Conservation (phyloP, 2,797 vertebrate species). For the Thamnophis elegans region DNA sequence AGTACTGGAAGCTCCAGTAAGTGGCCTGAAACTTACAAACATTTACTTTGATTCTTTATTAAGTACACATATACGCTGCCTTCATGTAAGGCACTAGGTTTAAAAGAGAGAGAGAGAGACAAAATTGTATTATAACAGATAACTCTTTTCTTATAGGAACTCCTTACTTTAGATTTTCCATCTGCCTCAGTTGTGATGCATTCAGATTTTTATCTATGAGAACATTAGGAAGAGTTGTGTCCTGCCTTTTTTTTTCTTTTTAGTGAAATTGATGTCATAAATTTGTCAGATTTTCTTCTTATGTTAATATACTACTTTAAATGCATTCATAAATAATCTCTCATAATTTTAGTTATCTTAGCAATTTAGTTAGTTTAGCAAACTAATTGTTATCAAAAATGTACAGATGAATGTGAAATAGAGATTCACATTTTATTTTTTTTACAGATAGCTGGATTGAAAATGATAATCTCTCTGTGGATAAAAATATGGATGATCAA, state of each 20-base stretch:
- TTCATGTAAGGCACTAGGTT: background rate
- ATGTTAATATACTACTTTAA: background rate
- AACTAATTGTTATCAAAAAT: background rate
- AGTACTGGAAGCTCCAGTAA: background rate
- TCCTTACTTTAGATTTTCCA: background rate
- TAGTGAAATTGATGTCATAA: background rate
- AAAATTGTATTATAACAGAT: background rate
- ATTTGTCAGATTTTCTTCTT: background rate
- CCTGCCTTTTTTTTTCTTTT: background rate
- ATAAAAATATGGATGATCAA: conserved; percentile 86
- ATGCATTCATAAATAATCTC: background rate
- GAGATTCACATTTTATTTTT: background rate
- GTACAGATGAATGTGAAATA: background rate
- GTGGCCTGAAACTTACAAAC: background rate
- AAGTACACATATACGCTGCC: background rate
- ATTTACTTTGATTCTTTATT: background rate
- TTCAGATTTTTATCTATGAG: background rate
- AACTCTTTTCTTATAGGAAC: background rate
- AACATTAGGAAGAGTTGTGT: background rate
- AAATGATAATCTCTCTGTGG: conserved; percentile 90
- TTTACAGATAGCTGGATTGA: conserved; percentile 91
- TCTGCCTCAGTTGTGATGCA: background rate
- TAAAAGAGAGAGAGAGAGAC: background rate
- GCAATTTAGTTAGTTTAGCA: no score
- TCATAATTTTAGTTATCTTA: background rate